Evolutionary conservation across 37 sponge, comb jelly and placozoan genomes (phyloP), one percentile per base, ranked within the genome.

Genomic region (Geodia barretti): DNA sequence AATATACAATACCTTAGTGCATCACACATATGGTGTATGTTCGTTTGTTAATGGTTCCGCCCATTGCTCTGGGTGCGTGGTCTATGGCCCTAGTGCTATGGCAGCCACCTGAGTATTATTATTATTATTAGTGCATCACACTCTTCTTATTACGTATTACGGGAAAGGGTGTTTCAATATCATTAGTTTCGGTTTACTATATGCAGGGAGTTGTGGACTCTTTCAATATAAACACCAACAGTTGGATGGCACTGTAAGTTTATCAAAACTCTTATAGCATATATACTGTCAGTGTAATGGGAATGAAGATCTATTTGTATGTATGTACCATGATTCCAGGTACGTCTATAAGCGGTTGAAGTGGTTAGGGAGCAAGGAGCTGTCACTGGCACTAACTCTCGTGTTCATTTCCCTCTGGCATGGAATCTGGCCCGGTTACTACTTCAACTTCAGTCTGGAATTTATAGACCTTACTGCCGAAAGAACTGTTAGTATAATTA

Each of bases 371-470:
- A 94, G 47, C 82, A 93, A 89, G 65, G 2, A 29, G 1, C 41
- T 91, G 32, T 97, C 97, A 3, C 83, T 74, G 62, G 26, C 79
- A 5, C 39, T 94, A 26, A 87, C 92, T 28, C 36, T 97, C 39
- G 7, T 87, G 25, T 92, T 94, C 74, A 54, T 97, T 17, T 63
- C 90, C 3, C 33, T 87, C 63, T 97, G 97, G 97, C 97, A 97
- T 72, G 97, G 97, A 19, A 71, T 97, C 9, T 89, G 92, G 79
- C 80, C 85, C 1, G 97, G 97, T 3, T 97, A 97, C 73, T 72
- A 83, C 34, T n/a, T 94, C 73, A 80, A 67, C 77, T 94, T 93
- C 77, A 66, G 81, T 1, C 80, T 86, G 1, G 95, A 97, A 78
- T 60, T 91, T 35, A 65, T 88, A 0, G 68, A 59, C 32, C 19